Conservation (phyloP, 2,888 invertebrate genomes). For the Scaptomyza cyrtandrae region DNA sequence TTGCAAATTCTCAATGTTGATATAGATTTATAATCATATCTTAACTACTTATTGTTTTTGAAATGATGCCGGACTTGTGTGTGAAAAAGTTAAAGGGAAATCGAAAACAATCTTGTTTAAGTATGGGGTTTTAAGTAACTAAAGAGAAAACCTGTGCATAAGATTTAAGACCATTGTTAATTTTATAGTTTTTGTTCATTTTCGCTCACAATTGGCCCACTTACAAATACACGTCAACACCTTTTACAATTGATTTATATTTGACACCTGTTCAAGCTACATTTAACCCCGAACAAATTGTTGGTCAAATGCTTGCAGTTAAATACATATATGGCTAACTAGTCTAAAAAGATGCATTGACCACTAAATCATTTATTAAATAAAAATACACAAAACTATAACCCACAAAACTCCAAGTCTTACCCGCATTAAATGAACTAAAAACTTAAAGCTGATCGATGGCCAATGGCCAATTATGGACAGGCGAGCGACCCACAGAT, state of each 20-base stretch:
- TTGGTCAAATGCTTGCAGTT: constrained; percentile 2
- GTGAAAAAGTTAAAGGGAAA: constrained; percentile 28
- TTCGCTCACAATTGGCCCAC: constrained; percentile 14
- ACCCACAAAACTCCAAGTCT: constrained; percentile 34
- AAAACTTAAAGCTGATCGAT: constrained; percentile 54
- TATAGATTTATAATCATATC: constrained; percentile 28
- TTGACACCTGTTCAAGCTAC: constrained; percentile 12
- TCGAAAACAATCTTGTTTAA: background rate
- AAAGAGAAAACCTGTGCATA: background rate
- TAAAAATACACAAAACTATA: constrained; percentile 10
- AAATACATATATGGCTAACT: constrained; percentile 17
- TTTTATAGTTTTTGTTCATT: background rate
- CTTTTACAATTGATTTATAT: constrained; percentile 11
- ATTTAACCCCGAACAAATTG: constrained; percentile 48
- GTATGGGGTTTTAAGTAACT: background rate
- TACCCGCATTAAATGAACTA: constrained; percentile 52
- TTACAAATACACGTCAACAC: constrained; percentile 11
- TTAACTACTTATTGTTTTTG: constrained; percentile 38
- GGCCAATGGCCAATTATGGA: constrained; percentile 48
- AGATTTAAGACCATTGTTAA: background rate
- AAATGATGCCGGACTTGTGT: constrained; percentile 11
- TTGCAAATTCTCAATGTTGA: constrained; percentile 57
- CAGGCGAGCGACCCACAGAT: constrained; percentile 42
- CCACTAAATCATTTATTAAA: constrained; percentile 51
- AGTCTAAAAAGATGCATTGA: constrained; percentile 30